Evolutionary conservation across 1,140 invertebrate genomes (phyloP), one percentile per base, ranked within the genome.

Genomic region (Drosophila varians): DNA sequence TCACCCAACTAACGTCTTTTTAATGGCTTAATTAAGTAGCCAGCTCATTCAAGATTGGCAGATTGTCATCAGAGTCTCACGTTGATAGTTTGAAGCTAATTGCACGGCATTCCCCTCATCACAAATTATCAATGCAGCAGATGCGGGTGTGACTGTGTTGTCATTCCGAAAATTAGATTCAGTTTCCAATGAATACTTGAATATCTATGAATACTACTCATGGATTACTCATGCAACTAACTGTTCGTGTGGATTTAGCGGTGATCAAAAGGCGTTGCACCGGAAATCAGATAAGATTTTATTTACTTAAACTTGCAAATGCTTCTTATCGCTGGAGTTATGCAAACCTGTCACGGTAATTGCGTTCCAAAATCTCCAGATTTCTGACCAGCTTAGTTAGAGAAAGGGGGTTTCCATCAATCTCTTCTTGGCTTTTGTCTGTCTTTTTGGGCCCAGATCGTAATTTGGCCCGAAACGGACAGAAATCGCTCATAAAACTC

Each of bases 401-500:
- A 16, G 61, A 62, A 48, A 48, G 56, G 60, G 23, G 7, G 60
- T 82, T 72, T 62, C 60, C 45, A 42, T 11, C 25, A 42, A 42
- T 56, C 61, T 58, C 54, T 58, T 54, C 21, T 38, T 74, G 54
- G 28, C 16, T 53, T 62, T 43, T 61, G 58, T 54, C 21, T 42
- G 14, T 42, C 14, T 42, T 5, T 16, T 42, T 18, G 12, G 18
- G 43, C 52, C 34, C 42, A 52, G 57, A 54, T 74, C 61, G 53
- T 82, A 60, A 77, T 83, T 60, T 61, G 68, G 43, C 26, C 21
- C 19, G 68, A 8, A 38, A 43, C 58, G 60, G 77, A 82, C 82
- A 74, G 56, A 86, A 87, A 82, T 87, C 83, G 73, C 26, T 77
- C 82, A 74, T 86, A 82, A 86, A 86, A 74, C 19, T 68, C 46